Percentiles rank a stretch among this genome's conserved stretches.
phyloP scores from a whole-genome alignment of 64 coral and sea anemone species.

The Montipora efflorescens region DNA sequence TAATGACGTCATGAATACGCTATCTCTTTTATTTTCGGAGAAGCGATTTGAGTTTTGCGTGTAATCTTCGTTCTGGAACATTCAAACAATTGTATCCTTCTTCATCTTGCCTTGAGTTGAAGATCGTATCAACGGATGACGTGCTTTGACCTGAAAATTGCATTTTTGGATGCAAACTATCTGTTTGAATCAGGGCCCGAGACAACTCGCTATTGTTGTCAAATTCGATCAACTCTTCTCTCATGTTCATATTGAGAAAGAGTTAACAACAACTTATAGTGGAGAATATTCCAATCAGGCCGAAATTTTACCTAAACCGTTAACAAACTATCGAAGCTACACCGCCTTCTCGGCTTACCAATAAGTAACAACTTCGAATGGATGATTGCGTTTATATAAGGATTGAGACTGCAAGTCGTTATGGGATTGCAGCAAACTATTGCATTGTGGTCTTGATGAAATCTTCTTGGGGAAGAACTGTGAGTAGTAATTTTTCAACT shows the following conservation, averaged over 20 bases:
- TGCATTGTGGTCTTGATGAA: background rate
- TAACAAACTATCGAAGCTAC: background rate
- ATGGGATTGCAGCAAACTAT: constrained; percentile 38
- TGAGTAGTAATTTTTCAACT: too few species aligned
- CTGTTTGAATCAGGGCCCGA: background rate
- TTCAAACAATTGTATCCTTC: background rate
- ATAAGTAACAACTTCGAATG: background rate
- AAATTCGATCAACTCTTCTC: background rate
- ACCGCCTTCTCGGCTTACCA: background rate
- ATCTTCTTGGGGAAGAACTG: background rate
- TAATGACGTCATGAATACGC: constrained; percentile 46
- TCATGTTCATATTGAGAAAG: constrained; percentile 1
- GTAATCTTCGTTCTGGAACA: constrained; percentile 1
- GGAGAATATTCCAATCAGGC: background rate
- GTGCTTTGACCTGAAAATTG: background rate
- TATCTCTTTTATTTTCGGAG: background rate
- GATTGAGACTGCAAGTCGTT: background rate
- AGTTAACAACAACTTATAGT: background rate
- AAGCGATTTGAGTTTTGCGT: constrained; percentile 19
- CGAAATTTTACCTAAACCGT: background rate
- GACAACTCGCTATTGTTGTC: background rate
- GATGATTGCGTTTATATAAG: background rate
- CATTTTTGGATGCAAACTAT: background rate
- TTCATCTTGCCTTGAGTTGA: background rate
- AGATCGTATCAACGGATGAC: background rate